Conservation (phyloP, 2,797 vertebrate species). For the Falco novaeseelandiae region DNA sequence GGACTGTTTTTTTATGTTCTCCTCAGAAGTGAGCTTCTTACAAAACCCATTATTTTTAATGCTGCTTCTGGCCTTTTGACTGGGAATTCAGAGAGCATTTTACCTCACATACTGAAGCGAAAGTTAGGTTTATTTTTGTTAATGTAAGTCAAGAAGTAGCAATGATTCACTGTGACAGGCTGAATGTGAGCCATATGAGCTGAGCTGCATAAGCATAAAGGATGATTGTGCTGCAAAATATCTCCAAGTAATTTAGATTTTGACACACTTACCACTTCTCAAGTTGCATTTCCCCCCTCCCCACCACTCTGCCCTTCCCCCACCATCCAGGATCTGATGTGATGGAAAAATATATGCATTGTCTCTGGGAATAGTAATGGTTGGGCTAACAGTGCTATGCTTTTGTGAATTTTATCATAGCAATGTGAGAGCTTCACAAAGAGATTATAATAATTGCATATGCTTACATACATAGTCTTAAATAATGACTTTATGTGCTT, state of each 20-base stretch:
- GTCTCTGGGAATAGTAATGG: background rate
- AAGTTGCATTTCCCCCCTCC: conserved; percentile 35
- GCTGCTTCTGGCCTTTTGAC: conserved; percentile 13
- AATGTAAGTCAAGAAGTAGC: conserved; percentile 55
- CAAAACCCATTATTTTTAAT: background rate
- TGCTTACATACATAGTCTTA: background rate
- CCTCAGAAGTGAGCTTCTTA: background rate
- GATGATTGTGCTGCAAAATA: conserved; percentile 54
- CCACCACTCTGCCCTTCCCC: background rate
- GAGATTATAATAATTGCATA: background rate
- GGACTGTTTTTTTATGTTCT: background rate
- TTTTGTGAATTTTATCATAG: background rate
- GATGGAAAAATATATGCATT: conserved; percentile 55
- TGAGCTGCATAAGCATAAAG: conserved; percentile 32
- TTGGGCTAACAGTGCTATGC: background rate
- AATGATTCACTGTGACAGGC: conserved; percentile 66
- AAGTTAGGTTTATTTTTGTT: conserved; percentile 61
- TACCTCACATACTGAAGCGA: conserved; percentile 10
- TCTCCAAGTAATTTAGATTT: conserved; percentile 37
- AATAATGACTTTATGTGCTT: background rate
- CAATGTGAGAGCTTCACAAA: background rate
- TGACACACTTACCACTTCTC: conserved; percentile 49
- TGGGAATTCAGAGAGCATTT: background rate
- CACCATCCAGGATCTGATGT: background rate
- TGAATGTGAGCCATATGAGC: conserved; percentile 69